Evolutionary conservation across 2,888 invertebrate genomes (phyloP), one percentile per base, ranked within the genome.

Genomic region (Apodemia duryi): DNA sequence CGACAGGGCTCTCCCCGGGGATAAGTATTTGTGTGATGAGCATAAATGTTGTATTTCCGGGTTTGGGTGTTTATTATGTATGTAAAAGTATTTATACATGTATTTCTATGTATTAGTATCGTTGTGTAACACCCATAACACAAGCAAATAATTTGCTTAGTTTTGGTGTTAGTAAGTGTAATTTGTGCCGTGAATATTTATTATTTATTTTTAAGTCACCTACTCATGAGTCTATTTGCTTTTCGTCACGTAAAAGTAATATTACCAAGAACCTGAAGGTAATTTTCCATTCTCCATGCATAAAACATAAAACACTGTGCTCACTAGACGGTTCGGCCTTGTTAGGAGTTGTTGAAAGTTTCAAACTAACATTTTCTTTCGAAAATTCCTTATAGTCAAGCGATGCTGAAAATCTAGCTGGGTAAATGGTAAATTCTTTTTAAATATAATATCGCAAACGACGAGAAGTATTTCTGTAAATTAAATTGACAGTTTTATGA

Each of bases 171-270:
- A 21, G 21, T 21, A 21, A 21, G 21, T 21, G 21, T 21, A 43
- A 11, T 43, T 43, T 43, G 7, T 41, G 41, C 11, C 2, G 11
- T 54, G 28, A 54, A 54, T 29, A 29, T 11, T 4, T 1, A 29
- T 9, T 54, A 54, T 11, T 54, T 5, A 10, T 29, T 28, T 29
- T 28, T 54, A 4, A 29, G 54, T 54, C 54, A 54, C 28, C 10
- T 28, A 29, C 6, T 28, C 54, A 21, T 10, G 28, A 54, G 29
- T 54, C 5, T 11, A 28, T 54, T 54, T 29, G 4, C 28, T 54
- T 54, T 54, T 54, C 21, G 54, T 54, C 54, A 54, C 54, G 54
- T 54, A 29, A 29, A 10, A 11, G 10, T 54, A 54, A 54, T 54
- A 54, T 54, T 54, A 54, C 10, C 54, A 29, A 54, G 54, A 54